Evolutionary conservation across 1,140 invertebrate species (phyloP), one percentile per base, ranked within the genome.

Genomic region (Cherax quadricarinatus): DNA sequence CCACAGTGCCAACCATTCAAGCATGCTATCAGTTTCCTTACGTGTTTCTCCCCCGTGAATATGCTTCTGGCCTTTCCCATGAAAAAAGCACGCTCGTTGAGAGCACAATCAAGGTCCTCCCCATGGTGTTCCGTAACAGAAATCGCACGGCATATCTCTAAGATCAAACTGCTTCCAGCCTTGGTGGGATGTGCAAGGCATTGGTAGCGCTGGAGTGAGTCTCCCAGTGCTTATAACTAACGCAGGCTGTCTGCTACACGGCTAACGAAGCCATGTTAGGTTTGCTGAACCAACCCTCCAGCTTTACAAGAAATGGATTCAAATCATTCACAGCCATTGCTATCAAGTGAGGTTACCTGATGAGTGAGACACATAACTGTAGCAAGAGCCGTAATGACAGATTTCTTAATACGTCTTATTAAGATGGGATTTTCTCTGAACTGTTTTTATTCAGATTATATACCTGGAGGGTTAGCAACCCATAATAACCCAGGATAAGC

Each of bases 161-260:
- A 60, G 70, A 86, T 78, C 79, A 91, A 62, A n/a, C 30, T 24
- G n/a, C 73, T 57, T 73, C 49, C 51, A 41, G 41, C 18, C 70
- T 21, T 70, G 51, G 73, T 91, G 51, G 30, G 48, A 53, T 41
- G 60, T 18, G 84, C 51, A 49, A 75, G 78, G 66, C 84, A 48
- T 91, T 86, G 90, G 84, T 75, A 91, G 78, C 83, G 49, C 85
- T 86, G 85, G 83, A 30, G 18, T 70, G 85, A 84, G 90, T 91
- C 90, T 91, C 90, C 57, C 90, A 86, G 90, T 91, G 90, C 90
- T 91, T 86, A 91, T 91, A 91, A 91, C 90, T 91, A 91, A 91
- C 90, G 84, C 84, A 41, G 79, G 75, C 90, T 91, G 90, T 91
- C 90, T 91, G 84, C 90, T 70, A 80, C 90, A 91, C 78, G 90